Evolutionary conservation across 2,888 invertebrate genomes (phyloP), one percentile per base, ranked within the genome.

Genomic region (Hymenopus coronatus): DNA sequence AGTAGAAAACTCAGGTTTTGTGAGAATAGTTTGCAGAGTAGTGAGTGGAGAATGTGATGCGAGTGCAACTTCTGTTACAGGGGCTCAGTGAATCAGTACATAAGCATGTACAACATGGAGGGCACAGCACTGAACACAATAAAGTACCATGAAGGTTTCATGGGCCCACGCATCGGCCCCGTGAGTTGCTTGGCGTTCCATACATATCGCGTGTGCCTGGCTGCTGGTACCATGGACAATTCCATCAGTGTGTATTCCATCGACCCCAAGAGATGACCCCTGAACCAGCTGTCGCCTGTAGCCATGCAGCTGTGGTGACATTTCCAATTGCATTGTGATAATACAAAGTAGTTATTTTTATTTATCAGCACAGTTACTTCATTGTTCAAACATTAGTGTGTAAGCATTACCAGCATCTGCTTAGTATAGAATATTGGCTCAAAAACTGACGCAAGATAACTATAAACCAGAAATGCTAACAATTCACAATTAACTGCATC

Each of bases 121-220:
- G 98, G 98, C 84, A 94, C 94, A 30, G 93, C 94, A 84, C 94
- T 98, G 89, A 97, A 97, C 93, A 95, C 96, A 6, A 96, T 98
- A 92, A 97, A 97, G 92, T 96, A 97, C 93, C 97, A 98, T 93
- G 98, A 98, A 92, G 98, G 98, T 88, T 98, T 99, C 94, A 97
- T 97, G 95, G 94, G 95, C 27, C 96, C 97, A 91, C 95, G 97
- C 92, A 97, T 98, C 91, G 98, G 97, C 28, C 97, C 98, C 84
- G 97, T 98, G 90, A 96, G 96, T 91, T 98, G 98, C 92, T 94
- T 99, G 92, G 96, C 96, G 91, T 99, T 98, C 94, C 99, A 99
- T 93, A 97, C 98, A 82, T 96, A 97, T 92, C 96, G 97, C 92
- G 96, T 97, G 91, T 95, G 96, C 90, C 94, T 99, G 92, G 98